Conservation (phyloP, 2,113 vertebrate genomes). For the Ctenodactylus gundi region DNA sequence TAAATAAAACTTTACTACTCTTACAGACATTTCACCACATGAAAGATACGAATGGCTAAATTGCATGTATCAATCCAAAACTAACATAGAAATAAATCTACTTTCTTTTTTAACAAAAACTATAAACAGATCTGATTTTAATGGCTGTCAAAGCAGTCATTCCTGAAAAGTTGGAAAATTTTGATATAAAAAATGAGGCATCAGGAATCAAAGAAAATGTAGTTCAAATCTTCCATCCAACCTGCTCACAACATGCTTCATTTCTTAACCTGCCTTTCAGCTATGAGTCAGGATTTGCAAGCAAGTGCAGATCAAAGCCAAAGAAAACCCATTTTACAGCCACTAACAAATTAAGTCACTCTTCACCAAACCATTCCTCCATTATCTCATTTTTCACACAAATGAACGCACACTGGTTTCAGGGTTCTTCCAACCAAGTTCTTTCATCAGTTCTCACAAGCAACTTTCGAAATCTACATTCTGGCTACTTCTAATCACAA, state of each 20-base stretch:
- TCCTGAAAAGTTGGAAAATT: constrained; percentile 41
- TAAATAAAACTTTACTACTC: neutral
- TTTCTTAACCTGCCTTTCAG: constrained; percentile 10
- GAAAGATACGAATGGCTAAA: constrained; percentile 8
- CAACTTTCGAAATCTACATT: neutral
- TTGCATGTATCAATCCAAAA: neutral
- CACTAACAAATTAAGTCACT: neutral
- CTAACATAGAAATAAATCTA: neutral
- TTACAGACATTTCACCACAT: neutral
- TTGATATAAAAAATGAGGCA: constrained; percentile 50
- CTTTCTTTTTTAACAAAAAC: neutral
- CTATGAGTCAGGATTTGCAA: neutral
- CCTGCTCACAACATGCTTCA: neutral
- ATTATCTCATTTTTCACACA: neutral
- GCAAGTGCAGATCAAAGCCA: neutral
- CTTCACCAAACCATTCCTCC: neutral
- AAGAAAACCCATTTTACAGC: constrained; percentile 39
- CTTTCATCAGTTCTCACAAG: neutral
- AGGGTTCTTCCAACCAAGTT: neutral
- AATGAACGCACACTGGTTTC: neutral
- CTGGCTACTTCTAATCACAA: neutral
- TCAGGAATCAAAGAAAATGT: constrained; percentile 26
- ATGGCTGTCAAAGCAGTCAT: neutral
- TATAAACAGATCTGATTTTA: neutral
- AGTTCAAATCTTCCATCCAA: neutral